phyloP scores from a whole-genome alignment of 1,140 invertebrate genomes.

The Microvelia longipes region DNA sequence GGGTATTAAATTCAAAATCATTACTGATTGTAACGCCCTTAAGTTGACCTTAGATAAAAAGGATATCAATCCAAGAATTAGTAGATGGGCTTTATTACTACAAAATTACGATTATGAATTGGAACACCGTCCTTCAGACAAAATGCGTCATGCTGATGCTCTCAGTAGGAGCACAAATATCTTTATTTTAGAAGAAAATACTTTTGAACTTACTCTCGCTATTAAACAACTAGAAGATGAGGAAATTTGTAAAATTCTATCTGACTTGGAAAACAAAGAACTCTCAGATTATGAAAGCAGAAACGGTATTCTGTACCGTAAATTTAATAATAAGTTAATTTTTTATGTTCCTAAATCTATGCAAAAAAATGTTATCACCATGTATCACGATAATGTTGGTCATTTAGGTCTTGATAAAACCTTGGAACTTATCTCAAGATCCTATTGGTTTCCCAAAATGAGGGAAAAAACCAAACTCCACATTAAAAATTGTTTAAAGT shows the following conservation, averaged over 20 bases:
- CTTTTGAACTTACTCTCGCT: neutral
- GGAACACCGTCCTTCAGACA: neutral
- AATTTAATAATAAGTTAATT: neutral
- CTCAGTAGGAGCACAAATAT: neutral
- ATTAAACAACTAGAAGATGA: neutral
- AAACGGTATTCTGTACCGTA: neutral
- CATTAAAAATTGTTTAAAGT: conserved; percentile 20
- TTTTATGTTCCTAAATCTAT: conserved; percentile 19
- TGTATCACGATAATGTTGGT: conserved; percentile 21
- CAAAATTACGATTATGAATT: neutral
- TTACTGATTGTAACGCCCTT: conserved; percentile 2
- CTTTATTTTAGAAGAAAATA: neutral
- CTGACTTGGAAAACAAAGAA: neutral
- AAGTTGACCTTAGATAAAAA: neutral
- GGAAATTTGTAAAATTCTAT: neutral
- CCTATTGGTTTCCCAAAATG: conserved; percentile 20
- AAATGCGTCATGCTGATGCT: neutral
- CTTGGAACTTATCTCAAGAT: conserved; percentile 11
- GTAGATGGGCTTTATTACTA: neutral
- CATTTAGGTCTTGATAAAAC: conserved; percentile 23
- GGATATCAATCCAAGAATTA: conserved; percentile 2
- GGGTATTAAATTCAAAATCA: conserved; percentile 21
- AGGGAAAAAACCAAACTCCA: conserved; percentile 13
- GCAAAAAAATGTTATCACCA: conserved; percentile 14
- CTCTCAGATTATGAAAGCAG: neutral